A percentile compares a stretch with the other conserved stretches of the same genome.
These are phyloP conservation scores for Cydia splendana DNA, from an alignment of 1,140 invertebrate genomes.

Conservation along the genomic window DNA sequence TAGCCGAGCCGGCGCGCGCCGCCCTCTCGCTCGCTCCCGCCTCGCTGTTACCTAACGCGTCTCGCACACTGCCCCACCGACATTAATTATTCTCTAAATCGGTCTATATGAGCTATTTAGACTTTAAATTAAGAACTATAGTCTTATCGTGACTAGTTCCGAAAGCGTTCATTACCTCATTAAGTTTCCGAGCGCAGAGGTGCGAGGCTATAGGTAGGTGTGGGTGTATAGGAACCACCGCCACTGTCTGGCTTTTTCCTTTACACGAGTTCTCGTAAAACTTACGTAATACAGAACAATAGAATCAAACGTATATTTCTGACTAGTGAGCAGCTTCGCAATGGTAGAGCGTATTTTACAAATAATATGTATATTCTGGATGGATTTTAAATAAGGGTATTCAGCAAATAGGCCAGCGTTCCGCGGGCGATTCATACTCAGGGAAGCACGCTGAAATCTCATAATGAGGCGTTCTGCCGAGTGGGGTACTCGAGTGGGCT, in stretches of 20 bases:
- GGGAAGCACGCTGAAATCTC: slow-evolving; percentile 54
- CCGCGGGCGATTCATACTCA: slow-evolving; percentile 46
- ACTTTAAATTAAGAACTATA: slow-evolving; percentile 38
- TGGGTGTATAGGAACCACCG: neutral
- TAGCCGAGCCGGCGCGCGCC: slow-evolving; percentile 74
- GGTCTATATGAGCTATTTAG: slow-evolving; percentile 49
- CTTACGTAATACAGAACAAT: slow-evolving; percentile 44
- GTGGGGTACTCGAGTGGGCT: slow-evolving; percentile 46
- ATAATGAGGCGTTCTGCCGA: slow-evolving; percentile 51
- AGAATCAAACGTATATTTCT: slow-evolving; percentile 36
- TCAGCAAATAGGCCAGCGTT: neutral
- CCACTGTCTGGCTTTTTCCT: slow-evolving; percentile 30
- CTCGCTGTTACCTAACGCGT: slow-evolving; percentile 62
- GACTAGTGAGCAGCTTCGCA: neutral
- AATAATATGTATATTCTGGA: slow-evolving; percentile 10
- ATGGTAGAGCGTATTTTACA: neutral
- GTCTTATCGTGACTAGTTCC: slow-evolving; percentile 23
- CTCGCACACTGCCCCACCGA: slow-evolving; percentile 63
- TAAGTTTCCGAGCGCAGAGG: neutral
- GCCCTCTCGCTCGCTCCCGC: slow-evolving; percentile 58
- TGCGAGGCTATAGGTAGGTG: neutral
- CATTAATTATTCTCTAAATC: slow-evolving; percentile 70
- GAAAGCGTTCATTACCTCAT: neutral
- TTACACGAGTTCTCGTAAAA: slow-evolving; percentile 23
- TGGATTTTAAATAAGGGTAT: neutral